Percentiles rank a stretch among this genome's conserved stretches.
Conservation (phyloP, 2,113 vertebrate genomes). For the Brienomyrus brachyistius region DNA sequence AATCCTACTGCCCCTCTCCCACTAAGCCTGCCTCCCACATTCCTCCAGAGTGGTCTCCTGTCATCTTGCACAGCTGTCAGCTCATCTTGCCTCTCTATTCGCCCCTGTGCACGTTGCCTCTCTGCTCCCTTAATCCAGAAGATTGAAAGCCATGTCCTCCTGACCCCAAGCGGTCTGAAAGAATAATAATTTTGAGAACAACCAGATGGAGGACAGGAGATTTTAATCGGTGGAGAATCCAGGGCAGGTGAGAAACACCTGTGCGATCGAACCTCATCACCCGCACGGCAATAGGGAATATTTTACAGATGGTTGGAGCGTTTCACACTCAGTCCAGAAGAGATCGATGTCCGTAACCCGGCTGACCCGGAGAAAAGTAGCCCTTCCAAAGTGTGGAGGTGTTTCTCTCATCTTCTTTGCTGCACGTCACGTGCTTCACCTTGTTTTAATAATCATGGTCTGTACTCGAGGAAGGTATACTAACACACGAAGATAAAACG, state of each 20-base stretch:
- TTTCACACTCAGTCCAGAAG: background rate
- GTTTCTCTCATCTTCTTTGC: background rate
- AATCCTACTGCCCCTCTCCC: background rate
- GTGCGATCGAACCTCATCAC: background rate
- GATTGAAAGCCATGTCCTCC: background rate
- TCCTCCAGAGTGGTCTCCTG: background rate
- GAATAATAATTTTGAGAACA: slow-evolving; percentile 14
- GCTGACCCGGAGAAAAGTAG: background rate
- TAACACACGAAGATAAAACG: background rate
- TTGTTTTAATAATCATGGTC: background rate
- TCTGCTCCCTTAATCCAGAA: background rate
- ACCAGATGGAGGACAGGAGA: background rate
- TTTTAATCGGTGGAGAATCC: slow-evolving; percentile 8
- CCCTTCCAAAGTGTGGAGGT: background rate
- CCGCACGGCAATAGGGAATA: background rate
- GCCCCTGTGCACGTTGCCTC: background rate
- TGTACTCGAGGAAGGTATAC: background rate
- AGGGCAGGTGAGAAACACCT: background rate
- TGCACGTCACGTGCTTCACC: background rate
- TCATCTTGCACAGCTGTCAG: background rate
- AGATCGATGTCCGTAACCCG: background rate
- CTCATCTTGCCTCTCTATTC: background rate
- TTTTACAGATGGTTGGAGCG: background rate
- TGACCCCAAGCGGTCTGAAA: background rate
- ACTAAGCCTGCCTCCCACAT: background rate